Evolutionary conservation across 2,888 invertebrate genomes (phyloP).

Genomic region (Venusia cambrica): DNA sequence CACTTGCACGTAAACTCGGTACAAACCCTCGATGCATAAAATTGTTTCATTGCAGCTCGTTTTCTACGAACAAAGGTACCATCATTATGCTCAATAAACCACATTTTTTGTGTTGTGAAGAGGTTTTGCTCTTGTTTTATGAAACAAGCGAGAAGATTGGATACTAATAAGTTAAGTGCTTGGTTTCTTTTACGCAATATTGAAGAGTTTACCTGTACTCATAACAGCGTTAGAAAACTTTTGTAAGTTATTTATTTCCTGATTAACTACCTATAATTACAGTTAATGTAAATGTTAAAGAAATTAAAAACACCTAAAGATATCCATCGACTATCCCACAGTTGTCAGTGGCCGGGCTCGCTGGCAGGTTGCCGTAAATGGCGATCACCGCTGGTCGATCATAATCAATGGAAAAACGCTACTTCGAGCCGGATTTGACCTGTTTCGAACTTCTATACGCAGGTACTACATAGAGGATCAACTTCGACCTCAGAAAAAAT

Average conservation of each 20-base stretch:
- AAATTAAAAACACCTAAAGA: constrained; percentile 68
- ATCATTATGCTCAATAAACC: constrained; percentile 35
- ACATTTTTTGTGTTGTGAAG: constrained; percentile 20
- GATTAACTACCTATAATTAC: no score
- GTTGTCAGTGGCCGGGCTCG: constrained; percentile 54
- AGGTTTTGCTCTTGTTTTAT: constrained; percentile 11
- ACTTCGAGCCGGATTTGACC: constrained; percentile 72
- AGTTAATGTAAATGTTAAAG: constrained; percentile 59
- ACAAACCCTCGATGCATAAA: constrained; percentile 48
- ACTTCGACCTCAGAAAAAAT: constrained; percentile 3
- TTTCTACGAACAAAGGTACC: constrained; percentile 36
- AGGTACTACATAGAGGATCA: constrained; percentile 15
- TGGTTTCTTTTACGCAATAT: constrained; percentile 6
- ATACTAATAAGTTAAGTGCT: constrained; percentile 16
- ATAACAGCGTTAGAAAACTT: no score
- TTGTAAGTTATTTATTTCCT: no score
- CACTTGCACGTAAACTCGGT: constrained; percentile 47
- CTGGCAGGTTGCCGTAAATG: constrained; percentile 69
- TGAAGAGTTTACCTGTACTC: no score
- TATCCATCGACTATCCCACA: constrained; percentile 70
- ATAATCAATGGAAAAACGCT: constrained; percentile 72
- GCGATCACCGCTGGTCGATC: constrained; percentile 58
- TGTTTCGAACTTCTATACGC: constrained; percentile 46
- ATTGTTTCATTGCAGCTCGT: constrained; percentile 40
- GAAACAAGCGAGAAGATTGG: constrained; percentile 8